phyloP scores from a whole-genome alignment of 2,113 vertebrate genomes.

The Thermophis baileyi region DNA sequence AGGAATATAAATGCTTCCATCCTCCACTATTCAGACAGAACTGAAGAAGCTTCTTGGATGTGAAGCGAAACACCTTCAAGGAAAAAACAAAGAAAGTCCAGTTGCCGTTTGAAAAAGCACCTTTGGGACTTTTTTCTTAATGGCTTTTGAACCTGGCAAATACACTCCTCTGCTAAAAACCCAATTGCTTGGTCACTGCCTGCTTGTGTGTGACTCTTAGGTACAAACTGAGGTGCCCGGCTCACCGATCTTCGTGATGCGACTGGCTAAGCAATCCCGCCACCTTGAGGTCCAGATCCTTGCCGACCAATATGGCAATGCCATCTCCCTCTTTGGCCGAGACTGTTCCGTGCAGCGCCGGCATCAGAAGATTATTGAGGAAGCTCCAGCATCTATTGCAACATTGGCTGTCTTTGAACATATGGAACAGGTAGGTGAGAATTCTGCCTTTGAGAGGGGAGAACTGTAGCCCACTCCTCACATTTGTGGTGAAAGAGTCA shows the following conservation, averaged over 20 bases:
- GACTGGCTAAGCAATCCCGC: constrained; percentile 92
- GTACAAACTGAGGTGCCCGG: constrained; percentile 95
- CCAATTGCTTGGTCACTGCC: neutral
- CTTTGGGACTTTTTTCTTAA: neutral
- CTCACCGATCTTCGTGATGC: constrained; percentile 97
- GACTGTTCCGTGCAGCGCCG: constrained; percentile 96
- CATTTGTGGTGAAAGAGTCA: too few species aligned
- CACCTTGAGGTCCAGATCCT: constrained; percentile 97
- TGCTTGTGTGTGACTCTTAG: constrained; percentile 60
- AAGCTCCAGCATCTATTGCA: constrained; percentile 93
- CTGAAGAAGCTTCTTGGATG: neutral
- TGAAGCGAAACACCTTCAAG: neutral
- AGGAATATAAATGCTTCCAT: neutral
- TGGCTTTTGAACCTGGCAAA: neutral
- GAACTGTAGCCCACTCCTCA: neutral
- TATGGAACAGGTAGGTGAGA: constrained; percentile 86
- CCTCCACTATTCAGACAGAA: neutral
- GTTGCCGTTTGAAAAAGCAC: neutral
- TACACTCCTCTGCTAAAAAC: neutral
- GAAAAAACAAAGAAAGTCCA: neutral
- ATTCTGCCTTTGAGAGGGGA: neutral
- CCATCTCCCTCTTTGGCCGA: constrained; percentile 95
- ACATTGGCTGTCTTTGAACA: constrained; percentile 88
- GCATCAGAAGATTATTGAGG: constrained; percentile 98
- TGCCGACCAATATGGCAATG: constrained; percentile 94